These are phyloP conservation scores for Deladenus siricidicola DNA, from an alignment of 2,888 invertebrate species.

Conservation along the genomic window DNA sequence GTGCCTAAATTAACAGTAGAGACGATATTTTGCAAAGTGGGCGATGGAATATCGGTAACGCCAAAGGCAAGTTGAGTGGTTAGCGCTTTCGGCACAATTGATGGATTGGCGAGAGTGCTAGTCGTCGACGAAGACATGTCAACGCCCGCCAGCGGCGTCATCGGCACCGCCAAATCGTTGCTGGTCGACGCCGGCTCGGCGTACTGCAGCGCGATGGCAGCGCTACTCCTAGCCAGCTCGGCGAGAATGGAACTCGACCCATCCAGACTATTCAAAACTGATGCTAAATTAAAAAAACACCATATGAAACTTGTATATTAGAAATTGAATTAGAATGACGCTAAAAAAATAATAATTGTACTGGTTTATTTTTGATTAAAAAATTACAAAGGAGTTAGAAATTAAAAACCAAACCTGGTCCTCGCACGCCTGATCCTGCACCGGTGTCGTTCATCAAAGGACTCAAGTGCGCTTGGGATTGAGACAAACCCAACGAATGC, in stretches of 20 bases:
- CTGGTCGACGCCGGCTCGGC: conserved; percentile 25
- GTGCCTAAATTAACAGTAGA: conserved; percentile 82
- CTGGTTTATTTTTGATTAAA: neutral
- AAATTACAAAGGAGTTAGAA: neutral
- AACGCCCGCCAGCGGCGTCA: conserved; percentile 43
- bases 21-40: conserved; percentile 70
- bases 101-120: neutral
- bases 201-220: conserved; percentile 11
- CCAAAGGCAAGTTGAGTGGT: conserved; percentile 40
- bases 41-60: conserved; percentile 51
- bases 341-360: no score
- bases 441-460: no score
- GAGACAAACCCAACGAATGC: no score
- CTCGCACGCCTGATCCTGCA: conserved; percentile 72
- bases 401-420: conserved; percentile 43
- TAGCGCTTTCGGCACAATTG: conserved; percentile 25
- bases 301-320: no score
- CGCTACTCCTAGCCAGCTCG: no score
- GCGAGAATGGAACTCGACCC: conserved; percentile 8
- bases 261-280: neutral
- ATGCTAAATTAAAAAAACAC: neutral
- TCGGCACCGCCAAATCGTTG: conserved; percentile 38
- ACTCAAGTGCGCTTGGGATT: no score
- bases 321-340: no score
- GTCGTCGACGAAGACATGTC: conserved; percentile 8